Base-by-base conservation (phyloP, 2,113 vertebrate genomes). In the Illadopsis cleaveri region DNA sequence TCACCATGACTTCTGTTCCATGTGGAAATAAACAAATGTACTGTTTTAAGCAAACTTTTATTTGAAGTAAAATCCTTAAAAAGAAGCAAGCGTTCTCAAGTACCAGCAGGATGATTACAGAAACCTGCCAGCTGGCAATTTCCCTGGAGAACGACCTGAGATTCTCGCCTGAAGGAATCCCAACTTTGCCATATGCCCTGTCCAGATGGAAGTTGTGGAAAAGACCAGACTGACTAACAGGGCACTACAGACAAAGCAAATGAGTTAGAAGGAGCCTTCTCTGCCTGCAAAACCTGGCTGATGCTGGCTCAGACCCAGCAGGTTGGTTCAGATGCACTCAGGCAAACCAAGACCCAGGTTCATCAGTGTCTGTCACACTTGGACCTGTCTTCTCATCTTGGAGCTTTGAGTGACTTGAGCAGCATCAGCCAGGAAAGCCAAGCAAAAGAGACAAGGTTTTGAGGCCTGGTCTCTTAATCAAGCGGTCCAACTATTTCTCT, bases 101-200 rank as follows among this genome's bases (percentile, higher is more conserved):
- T 68, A 91, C 62, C 78, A 91, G 73, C 45, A 80, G 58, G 33
- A 77, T 16, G 24, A 76, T 69, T 94, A 54, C 50, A 80, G 33
- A 90, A 82, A 57, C 54, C 78, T 90, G 42, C 27, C 81, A 94
- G 76, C 20, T 94, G 89, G 50, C 54, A 73, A 58, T 73, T 86
- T 83, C 79, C 75, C 66, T 11, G 3, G 48, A 84, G 84, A 80
- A 15, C 0, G 6, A 95, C 82, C 70, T 33, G 66, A 93, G 54
- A 85, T 42, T 73, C 45, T 85, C 0, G 4, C 75, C 75, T 80
- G 68, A 80, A 93, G 81, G 66, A 87, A 87, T 58, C 66, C 33
- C 42, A 96, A 5, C 30, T 70, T 85, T 94, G 44, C 90, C 91
- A 93, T 91, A 82, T 80, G 89, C 62, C 81, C 78, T 85, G 47